Evolutionary conservation across 2,888 invertebrate genomes (phyloP).

Genomic region (Synanthedon myopaeformis): DNA sequence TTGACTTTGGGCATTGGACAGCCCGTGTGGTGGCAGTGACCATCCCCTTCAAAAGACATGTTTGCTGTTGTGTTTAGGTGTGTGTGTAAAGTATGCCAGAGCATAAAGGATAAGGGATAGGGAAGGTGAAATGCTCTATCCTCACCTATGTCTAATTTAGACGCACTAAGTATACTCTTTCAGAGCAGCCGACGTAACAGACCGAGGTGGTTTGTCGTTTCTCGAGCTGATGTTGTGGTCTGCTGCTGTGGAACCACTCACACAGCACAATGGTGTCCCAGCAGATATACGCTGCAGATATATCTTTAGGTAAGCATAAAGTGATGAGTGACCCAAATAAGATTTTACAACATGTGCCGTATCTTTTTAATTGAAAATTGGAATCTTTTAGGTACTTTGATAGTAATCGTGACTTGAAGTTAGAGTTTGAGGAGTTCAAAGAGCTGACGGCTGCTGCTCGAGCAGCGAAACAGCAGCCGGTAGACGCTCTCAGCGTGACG

Average conservation of each 20-base stretch:
- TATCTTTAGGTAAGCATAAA: slow-evolving; percentile 69
- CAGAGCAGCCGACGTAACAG: slow-evolving; percentile 69
- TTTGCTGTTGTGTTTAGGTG: too few species aligned
- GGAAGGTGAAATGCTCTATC: too few species aligned
- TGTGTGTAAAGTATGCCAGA: neutral
- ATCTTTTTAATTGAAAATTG: neutral
- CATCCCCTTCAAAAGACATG: too few species aligned
- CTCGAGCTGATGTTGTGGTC: slow-evolving; percentile 71
- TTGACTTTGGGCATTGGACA: too few species aligned
- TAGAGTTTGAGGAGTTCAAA: slow-evolving; percentile 72
- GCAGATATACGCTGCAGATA: slow-evolving; percentile 78
- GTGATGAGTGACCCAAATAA: too few species aligned
- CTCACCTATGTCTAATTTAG: too few species aligned
- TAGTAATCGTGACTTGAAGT: slow-evolving; percentile 55
- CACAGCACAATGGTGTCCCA: slow-evolving; percentile 73
- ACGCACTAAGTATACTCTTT: too few species aligned
- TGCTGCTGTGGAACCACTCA: slow-evolving; percentile 74
- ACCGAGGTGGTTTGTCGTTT: slow-evolving; percentile 65
- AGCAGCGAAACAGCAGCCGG: slow-evolving; percentile 57
- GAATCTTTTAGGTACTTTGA: slow-evolving; percentile 65
- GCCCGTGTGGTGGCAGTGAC: too few species aligned
- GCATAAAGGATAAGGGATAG: too few species aligned
- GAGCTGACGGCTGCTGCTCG: slow-evolving; percentile 68
- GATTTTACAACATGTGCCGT: neutral
- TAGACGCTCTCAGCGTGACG: slow-evolving; percentile 64